Base-by-base conservation (phyloP, 2,113 vertebrate species). In the Cnemophilus loriae region DNA sequence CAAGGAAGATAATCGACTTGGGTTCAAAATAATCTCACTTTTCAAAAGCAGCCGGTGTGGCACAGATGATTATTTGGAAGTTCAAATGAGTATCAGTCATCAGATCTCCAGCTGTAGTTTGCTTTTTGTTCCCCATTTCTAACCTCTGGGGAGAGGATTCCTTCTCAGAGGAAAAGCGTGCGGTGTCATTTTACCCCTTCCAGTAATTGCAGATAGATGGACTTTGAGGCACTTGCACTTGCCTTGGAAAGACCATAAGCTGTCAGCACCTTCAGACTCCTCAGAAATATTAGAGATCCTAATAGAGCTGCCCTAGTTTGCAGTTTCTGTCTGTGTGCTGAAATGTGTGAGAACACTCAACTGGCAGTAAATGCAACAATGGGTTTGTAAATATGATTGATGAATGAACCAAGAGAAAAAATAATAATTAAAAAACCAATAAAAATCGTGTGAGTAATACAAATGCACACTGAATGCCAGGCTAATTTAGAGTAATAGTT, bases 161-260 rank as follows among this genome's bases (percentile, higher is more conserved):
- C 37, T 84, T 27, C 76, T 71, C 2, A 4, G 75, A 93, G 83
- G 39, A 65, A 55, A 59, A 84, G 80, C 21, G 2, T 47, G 76
- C 7, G 50, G 37, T 94, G 90, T 97, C 93, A 92, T 94, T 96
- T 90, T 95, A 96, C 69, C 90, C 93, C 69, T 87, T 75, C 74
- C 78, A 68, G 85, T 88, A 86, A 94, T 22, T 1, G 18, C 76
- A 78, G 93, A 90, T 94, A 96, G 76, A 96, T 93, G 87, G 90
- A 75, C 93, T 93, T 96, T 49, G 90, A 95, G 96, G 83, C 92
- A 84, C 83, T 95, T 96, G 88, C 85, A 65, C 92, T 96, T 93
- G 90, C 83, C 88, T 92, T 93, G 93, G 85, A 92, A 94, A 86
- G 88, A 57, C 93, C 90, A 90, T 93, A 88, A 96, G 93, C 96